phyloP scores from a whole-genome alignment of 2,797 vertebrate species.

The Scyliorhinus canicula region DNA sequence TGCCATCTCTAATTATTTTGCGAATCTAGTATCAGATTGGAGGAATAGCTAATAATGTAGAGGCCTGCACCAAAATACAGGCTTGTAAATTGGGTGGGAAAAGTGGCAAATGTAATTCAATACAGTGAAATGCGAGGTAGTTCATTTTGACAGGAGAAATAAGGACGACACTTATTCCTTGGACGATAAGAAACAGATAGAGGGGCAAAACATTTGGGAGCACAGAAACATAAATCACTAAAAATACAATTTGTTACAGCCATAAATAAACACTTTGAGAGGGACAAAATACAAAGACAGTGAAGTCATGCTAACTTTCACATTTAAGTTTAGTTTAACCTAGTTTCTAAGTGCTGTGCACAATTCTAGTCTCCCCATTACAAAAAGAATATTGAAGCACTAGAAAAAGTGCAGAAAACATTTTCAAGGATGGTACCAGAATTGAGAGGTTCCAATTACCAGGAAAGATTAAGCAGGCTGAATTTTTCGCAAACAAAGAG shows the following conservation, averaged over 20 bases:
- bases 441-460: too few species aligned
- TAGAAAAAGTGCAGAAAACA: too few species aligned
- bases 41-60: not conserved
- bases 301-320: not conserved
- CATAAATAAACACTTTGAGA: not conserved
- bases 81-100: not conserved
- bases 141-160: not conserved
- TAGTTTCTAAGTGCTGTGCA: too few species aligned
- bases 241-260: not conserved
- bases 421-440: too few species aligned
- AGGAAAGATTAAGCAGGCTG: too few species aligned
- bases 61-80: not conserved
- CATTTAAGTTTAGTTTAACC: not conserved
- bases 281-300: not conserved
- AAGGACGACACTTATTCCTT: not conserved
- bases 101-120: not conserved
- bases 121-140: not conserved
- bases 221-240: slow-evolving; percentile 5
- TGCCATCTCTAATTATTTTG: not conserved
- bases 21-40: not conserved
- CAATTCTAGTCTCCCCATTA: too few species aligned
- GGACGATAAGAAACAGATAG: not conserved
- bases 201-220: not conserved
- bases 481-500: too few species aligned
- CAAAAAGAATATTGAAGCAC: too few species aligned